These are phyloP conservation scores for Seriola aureovittata DNA, from an alignment of 2,113 vertebrate genomes.

Conservation along the genomic window DNA sequence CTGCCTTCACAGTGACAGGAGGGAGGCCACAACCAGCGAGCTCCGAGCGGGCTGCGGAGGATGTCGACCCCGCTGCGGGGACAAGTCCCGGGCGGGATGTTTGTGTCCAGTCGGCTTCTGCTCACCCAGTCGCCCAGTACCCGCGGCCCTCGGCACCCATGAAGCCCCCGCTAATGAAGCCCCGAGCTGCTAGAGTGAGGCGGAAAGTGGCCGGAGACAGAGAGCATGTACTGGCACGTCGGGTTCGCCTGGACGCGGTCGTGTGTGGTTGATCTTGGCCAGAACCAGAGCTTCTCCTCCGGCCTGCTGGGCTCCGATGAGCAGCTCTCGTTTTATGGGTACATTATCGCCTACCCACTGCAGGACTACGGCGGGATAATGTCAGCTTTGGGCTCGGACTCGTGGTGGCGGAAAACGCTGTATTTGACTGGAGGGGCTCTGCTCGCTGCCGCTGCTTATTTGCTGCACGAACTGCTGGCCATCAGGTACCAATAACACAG, in stretches of 20 bases:
- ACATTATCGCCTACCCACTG: conserved; percentile 94
- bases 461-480: conserved; percentile 95
- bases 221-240: conserved; percentile 96
- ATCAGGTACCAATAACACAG: conserved; percentile 88
- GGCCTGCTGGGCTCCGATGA: conserved; percentile 90
- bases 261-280: conserved; percentile 93
- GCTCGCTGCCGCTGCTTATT: conserved; percentile 96
- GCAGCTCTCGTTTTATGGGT: conserved; percentile 92
- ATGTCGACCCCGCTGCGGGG: conserved; percentile 79
- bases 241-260: conserved; percentile 92
- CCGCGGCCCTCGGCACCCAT: conserved; percentile 67
- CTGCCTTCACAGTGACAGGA: neutral
- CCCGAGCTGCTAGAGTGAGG: conserved; percentile 79
- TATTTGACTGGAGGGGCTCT: conserved; percentile 97
- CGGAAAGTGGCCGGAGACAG: conserved; percentile 80
- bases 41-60: conserved; percentile 75
- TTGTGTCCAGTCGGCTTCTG: conserved; percentile 46
- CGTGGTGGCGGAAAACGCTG: conserved; percentile 98
- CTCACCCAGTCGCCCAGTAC: conserved; percentile 28
- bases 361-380: conserved; percentile 94
- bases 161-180: conserved; percentile 80
- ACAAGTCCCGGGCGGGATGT: conserved; percentile 72
- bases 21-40: conserved; percentile 32
- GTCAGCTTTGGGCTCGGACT: conserved; percentile 94
- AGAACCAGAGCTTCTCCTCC: conserved; percentile 91